A percentile compares a stretch with the other conserved stretches of the same genome.
These are phyloP conservation scores for Melanotaenia pygmaea DNA, from an alignment of 2,797 vertebrate genomes.

Conservation along the genomic window DNA sequence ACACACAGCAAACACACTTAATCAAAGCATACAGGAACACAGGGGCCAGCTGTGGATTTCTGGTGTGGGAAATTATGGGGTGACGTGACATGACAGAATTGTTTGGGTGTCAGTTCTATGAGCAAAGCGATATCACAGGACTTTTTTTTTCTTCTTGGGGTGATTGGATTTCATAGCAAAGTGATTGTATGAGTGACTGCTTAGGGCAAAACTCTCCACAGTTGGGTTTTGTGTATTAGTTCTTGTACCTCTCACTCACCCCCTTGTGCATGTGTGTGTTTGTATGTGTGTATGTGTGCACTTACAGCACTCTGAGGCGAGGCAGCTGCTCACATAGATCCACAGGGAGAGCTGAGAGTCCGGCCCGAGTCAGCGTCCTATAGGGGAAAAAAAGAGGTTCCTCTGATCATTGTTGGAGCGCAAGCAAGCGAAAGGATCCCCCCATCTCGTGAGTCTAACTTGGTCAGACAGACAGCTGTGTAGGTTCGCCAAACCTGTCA, in stretches of 20 bases:
- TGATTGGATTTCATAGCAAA: conserved; percentile 63
- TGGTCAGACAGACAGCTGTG: conserved; percentile 60
- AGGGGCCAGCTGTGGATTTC: conserved; percentile 71
- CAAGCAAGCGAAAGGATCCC: conserved; percentile 55
- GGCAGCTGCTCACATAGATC: conserved; percentile 93
- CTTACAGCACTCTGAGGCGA: conserved; percentile 92
- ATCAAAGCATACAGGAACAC: conserved; percentile 47
- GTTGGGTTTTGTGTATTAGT: conserved; percentile 54
- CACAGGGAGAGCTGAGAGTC: conserved; percentile 88
- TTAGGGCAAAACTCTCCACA: conserved; percentile 38
- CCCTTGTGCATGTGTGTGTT: conserved; percentile 2
- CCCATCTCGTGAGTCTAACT: conserved; percentile 57
- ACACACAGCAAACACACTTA: conserved; percentile 51
- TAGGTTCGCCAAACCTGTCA: conserved; percentile 60
- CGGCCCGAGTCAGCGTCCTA: conserved; percentile 92
- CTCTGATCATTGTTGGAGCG: conserved; percentile 64
- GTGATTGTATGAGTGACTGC: conserved; percentile 50
- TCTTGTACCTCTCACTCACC: conserved; percentile 42
- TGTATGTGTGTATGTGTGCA: conserved; percentile 52
- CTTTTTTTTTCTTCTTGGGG: conserved; percentile 35
- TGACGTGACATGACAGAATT: conserved; percentile 40
- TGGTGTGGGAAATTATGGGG: conserved; percentile 63
- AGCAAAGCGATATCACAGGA: conserved; percentile 45
- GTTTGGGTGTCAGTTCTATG: conserved; percentile 42
- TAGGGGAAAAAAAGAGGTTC: conserved; percentile 48